Evolutionary conservation across 64 coral and sea anemone genomes (phyloP), one percentile per base, ranked within the genome.

Genomic region (Trachythela sp.): DNA sequence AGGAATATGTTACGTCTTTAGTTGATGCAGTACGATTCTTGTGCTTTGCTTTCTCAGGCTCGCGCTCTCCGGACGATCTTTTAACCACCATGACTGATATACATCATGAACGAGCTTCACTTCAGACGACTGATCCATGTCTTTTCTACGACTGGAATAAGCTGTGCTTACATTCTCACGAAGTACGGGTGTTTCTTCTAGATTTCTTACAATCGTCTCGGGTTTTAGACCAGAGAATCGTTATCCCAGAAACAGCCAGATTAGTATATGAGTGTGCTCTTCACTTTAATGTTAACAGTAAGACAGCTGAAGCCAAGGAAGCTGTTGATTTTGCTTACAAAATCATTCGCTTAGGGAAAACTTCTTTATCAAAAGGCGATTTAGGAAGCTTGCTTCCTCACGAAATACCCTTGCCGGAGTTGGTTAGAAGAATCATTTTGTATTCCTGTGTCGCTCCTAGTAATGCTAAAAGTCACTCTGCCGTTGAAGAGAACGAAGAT

Each of bases 281-380:
- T n/a, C 48, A 86, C 15, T 31, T 86, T 37, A 86, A 56, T 15
- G 85, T 86, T 1, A 49, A 34, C 59, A 48, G 85, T 18, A 49
- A 52, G 15, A 42, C 51, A 56, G 48, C 43, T 33, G 85, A 86
- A 9, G 85, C 85, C 48, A 86, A 59, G 29, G 85, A 86, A 86
- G 43, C 85, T 4, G 85, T 56, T 1, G 37, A 56, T 37, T 54
- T 86, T 37, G 85, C 85, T 29, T 0, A 36, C 36, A 49, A 59
- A 59, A 86, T 86, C 38, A 56, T 86, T 48, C 48, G 1, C 10
- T 86, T 56, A 7, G 38, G 85, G 37, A 48, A 34, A 24, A 22
- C 32, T 37, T 33, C 54, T 13, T 86, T 30, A 7, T 1, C 0
- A 20, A 86, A 35, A 22, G 32, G 0, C 59, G 56, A 40, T 50